Base-by-base conservation (phyloP, 2,113 vertebrate genomes). In the Columbina picui region DNA sequence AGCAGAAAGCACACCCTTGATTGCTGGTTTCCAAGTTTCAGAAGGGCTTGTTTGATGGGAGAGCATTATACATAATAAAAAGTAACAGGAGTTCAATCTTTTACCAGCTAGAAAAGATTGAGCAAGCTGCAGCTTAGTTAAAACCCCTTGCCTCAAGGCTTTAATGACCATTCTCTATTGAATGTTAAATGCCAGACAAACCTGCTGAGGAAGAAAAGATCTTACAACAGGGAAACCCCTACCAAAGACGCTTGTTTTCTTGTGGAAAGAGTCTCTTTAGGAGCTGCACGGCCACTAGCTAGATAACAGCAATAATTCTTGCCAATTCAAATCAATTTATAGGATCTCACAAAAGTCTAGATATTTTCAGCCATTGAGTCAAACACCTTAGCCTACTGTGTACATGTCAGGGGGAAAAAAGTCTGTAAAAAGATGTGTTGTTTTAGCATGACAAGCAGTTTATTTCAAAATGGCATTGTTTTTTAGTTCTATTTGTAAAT, bases 401-500 rank as follows among this genome's bases (percentile, higher is more conserved):
- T 55, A 10, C 17, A 15, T 11, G 8, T 23, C 10, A 25, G 14
- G 64, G 18, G 3, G 20, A 27, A 16, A 9, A 71, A 87, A 39
- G 22, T 14, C 8, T 13, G 10, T 56, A 10, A 52, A 84, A 47
- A 77, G 41, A 41, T 20, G 27, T 1, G 2, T 27, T 81, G 47
- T 64, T 91, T 79, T 39, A 87, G 30, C 9, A 21, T 43, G 55
- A 49, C n/a, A 78, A 89, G 34, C 12, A 79, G 27, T 60, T 95
- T 61, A 64, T 80, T 83, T 79, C 75, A 76, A 83, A 91, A 96
- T 38, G 13, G 12, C 30, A 69, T 6, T 2, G 3, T 12, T 85
- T 85, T 89, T 84, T 39, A 77, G 32, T 90, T 92, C 41, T 55
- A 27, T 78, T 86, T 69, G 83, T 92, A 92, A 64, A 87, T 87